Conservation (phyloP, 2,113 vertebrate species). For the Nerophis lumbriciformis region DNA sequence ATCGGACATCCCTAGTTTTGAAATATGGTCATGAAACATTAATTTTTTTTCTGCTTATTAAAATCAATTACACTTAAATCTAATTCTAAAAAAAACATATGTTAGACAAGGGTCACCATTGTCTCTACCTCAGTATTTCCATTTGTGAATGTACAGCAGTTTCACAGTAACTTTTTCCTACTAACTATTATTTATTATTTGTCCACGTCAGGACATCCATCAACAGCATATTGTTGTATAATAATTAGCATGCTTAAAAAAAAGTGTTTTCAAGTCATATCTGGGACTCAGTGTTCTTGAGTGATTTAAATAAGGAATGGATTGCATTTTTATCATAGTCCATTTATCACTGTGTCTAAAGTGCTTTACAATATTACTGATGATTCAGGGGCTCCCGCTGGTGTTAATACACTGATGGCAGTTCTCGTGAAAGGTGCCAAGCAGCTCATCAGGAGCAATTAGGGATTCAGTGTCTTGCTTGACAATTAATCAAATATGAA, state of each 20-base stretch:
- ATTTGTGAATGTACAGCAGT: too few relatives aligned
- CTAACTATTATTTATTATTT: too few relatives aligned
- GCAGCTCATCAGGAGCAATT: constrained; percentile 13
- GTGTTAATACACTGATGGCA: constrained; percentile 11
- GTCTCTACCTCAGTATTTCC: too few relatives aligned
- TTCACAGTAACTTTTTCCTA: too few relatives aligned
- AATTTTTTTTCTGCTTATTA: too few relatives aligned
- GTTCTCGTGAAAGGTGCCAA: constrained; percentile 8
- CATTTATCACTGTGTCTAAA: constrained; percentile 10
- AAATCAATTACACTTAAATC: too few relatives aligned
- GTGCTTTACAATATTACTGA: constrained; percentile 10
- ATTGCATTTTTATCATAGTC: constrained; percentile 5
- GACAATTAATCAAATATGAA: constrained; percentile 14
- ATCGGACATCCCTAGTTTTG: too few relatives aligned
- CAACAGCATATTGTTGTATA: not conserved
- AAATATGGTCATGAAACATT: too few relatives aligned
- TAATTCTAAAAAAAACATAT: too few relatives aligned
- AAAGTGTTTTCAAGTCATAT: not conserved
- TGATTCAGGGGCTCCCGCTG: constrained; percentile 2
- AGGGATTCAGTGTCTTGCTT: constrained; percentile 4
- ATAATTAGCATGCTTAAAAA: not conserved
- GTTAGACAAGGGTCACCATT: too few relatives aligned
- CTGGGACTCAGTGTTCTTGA: not conserved
- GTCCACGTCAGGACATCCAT: too few relatives aligned
- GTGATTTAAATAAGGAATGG: constrained; percentile 1